These are phyloP conservation scores for Brotula barbata DNA, from an alignment of 2,797 vertebrate species.

Conservation along the genomic window DNA sequence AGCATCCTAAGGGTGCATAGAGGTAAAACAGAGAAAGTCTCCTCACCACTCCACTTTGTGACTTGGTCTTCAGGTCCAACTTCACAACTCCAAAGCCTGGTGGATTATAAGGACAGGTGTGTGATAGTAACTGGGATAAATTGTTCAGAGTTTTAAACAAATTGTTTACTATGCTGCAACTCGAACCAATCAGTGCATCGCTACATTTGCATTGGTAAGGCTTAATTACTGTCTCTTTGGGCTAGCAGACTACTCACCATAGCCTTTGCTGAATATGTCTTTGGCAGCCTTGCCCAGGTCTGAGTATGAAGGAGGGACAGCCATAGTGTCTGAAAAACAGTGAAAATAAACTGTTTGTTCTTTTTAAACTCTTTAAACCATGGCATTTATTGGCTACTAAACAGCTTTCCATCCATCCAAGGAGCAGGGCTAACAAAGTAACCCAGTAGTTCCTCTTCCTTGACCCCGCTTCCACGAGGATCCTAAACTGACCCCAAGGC, in stretches of 20 bases:
- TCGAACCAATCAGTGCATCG: too few species aligned
- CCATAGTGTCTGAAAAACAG: conserved; percentile 81
- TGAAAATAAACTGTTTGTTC: neutral
- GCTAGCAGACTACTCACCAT: conserved; percentile 80
- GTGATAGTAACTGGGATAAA: too few species aligned
- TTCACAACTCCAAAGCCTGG: conserved; percentile 94
- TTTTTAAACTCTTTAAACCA: too few species aligned
- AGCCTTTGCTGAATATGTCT: conserved; percentile 96
- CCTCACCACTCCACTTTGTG: conserved; percentile 93
- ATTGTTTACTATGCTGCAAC: too few species aligned
- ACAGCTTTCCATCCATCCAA: neutral
- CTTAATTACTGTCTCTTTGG: conserved; percentile 9
- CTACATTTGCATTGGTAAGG: too few species aligned
- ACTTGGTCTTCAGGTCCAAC: conserved; percentile 94
- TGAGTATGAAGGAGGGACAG: conserved; percentile 89
- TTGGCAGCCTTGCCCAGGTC: conserved; percentile 95
- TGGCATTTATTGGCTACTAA: too few species aligned
- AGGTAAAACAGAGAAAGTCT: conserved; percentile 26
- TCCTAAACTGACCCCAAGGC: too few species aligned
- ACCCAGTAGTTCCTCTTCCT: too few species aligned
- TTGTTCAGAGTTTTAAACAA: too few species aligned
- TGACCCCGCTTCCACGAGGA: too few species aligned
- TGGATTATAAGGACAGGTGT: conserved; percentile 22
- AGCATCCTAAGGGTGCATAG: neutral
- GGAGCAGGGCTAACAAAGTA: too few species aligned